These are phyloP conservation scores for Cryptocephalus primarius DNA, from an alignment of 2,888 invertebrate species.

Conservation along the genomic window DNA sequence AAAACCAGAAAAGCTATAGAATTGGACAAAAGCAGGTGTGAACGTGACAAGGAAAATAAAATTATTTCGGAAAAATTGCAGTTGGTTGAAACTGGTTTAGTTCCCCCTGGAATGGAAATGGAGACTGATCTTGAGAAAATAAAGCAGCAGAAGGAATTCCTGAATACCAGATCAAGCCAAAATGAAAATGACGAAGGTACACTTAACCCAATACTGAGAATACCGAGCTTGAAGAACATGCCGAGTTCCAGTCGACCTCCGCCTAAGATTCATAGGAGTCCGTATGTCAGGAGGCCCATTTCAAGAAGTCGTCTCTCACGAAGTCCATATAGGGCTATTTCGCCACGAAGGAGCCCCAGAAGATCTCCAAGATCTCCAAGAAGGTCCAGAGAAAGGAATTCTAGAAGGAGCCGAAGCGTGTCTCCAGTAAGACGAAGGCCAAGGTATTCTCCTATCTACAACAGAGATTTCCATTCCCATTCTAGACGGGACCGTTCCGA, in stretches of 20 bases:
- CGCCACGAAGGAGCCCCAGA: slow-evolving; percentile 5
- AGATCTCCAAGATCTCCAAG: slow-evolving; percentile 5
- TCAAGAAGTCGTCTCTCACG: slow-evolving; percentile 6
- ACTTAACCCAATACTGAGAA: background rate
- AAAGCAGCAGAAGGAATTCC: slow-evolving; percentile 5
- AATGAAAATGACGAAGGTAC: too few species aligned
- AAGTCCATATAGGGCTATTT: slow-evolving; percentile 2
- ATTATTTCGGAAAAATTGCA: slow-evolving; percentile 33
- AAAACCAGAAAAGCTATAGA: slow-evolving; percentile 37
- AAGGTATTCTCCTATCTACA: slow-evolving; percentile 3
- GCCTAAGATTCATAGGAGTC: slow-evolving; percentile 3
- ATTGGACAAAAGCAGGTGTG: slow-evolving; percentile 33
- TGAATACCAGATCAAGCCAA: too few species aligned
- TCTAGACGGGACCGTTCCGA: too few species aligned
- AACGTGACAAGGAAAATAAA: slow-evolving; percentile 33
- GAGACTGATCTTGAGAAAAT: slow-evolving; percentile 28
- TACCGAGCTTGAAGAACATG: slow-evolving; percentile 1
- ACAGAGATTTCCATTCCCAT: too few species aligned
- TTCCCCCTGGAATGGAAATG: slow-evolving; percentile 39
- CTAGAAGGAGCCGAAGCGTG: slow-evolving; percentile 1
- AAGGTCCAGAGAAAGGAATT: slow-evolving; percentile 1
- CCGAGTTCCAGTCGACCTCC: slow-evolving; percentile 3
- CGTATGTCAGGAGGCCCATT: slow-evolving; percentile 4
- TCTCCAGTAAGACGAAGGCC: background rate
- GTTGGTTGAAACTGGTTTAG: slow-evolving; percentile 37